Conservation (phyloP, 2,888 invertebrate genomes). For the Acronicta alni region DNA sequence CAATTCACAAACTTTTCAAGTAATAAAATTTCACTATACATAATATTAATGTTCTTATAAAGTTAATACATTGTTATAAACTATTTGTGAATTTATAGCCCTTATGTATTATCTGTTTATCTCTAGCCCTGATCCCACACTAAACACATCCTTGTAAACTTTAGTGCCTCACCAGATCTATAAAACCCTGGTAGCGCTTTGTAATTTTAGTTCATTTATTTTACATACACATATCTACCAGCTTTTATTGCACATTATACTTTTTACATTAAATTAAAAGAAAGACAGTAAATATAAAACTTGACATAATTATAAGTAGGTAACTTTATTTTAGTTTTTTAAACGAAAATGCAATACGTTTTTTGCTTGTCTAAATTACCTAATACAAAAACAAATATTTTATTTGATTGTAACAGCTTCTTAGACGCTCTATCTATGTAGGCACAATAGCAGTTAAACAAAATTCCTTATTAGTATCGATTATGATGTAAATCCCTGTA, state of each 20-base stretch:
- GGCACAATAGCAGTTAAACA: background rate
- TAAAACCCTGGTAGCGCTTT: conserved; percentile 57
- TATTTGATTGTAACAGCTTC: background rate
- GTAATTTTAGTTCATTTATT: conserved; percentile 27
- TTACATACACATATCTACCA: too few relatives aligned
- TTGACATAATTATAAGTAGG: too few relatives aligned
- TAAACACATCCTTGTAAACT: conserved; percentile 40
- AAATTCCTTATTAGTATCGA: background rate
- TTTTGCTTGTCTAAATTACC: too few relatives aligned
- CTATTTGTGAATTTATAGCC: conserved; percentile 44
- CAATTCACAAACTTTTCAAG: conserved; percentile 34
- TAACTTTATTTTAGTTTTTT: too few relatives aligned
- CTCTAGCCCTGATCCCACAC: conserved; percentile 41
- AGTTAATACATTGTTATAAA: too few relatives aligned
- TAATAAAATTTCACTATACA: too few relatives aligned
- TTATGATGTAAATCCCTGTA: conserved; percentile 43
- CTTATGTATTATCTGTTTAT: conserved; percentile 24
- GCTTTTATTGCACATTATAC: too few relatives aligned
- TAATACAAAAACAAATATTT: too few relatives aligned
- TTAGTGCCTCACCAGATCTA: conserved; percentile 41
- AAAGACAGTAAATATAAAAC: too few relatives aligned
- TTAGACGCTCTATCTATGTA: background rate
- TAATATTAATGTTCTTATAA: too few relatives aligned
- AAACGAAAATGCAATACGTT: too few relatives aligned
- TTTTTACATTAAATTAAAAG: too few relatives aligned